Evolutionary conservation across 2,888 invertebrate species (phyloP).

Genomic region (Volucella bombylans): DNA sequence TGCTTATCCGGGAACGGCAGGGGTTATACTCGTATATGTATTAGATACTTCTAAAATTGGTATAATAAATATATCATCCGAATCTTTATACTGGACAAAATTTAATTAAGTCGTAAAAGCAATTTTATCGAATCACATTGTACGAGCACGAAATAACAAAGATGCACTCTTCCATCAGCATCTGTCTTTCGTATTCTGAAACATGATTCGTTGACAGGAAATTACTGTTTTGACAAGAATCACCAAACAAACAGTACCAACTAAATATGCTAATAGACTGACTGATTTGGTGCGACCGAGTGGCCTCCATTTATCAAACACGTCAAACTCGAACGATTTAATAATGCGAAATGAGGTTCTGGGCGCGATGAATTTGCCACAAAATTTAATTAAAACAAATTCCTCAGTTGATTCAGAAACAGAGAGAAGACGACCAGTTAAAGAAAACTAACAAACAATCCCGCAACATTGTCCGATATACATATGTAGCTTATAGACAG

Average conservation of each 20-base stretch:
- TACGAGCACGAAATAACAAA: slow-evolving; percentile 11
- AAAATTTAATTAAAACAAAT: slow-evolving; percentile 67
- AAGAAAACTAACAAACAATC: slow-evolving; percentile 46
- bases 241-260: slow-evolving; percentile 45
- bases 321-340: slow-evolving; percentile 63
- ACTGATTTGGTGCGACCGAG: slow-evolving; percentile 39
- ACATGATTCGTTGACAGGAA: slow-evolving; percentile 52
- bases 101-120: no score
- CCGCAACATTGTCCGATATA: slow-evolving; percentile 55
- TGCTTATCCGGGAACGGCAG: no score
- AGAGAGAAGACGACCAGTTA: background rate
- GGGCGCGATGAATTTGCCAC: slow-evolving; percentile 24
- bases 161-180: background rate
- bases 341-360: slow-evolving; percentile 58
- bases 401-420: slow-evolving; percentile 43
- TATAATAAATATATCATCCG: no score
- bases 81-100: no score
- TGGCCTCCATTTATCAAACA: slow-evolving; percentile 62
- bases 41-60: no score
- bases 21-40: no score
- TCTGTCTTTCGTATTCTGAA: background rate
- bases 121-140: background rate
- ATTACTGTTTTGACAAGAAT: slow-evolving; percentile 66
- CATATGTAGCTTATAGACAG: background rate
- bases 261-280: slow-evolving; percentile 60